phyloP scores from a whole-genome alignment of 2,888 invertebrate genomes.

The Sesia bembeciformis region DNA sequence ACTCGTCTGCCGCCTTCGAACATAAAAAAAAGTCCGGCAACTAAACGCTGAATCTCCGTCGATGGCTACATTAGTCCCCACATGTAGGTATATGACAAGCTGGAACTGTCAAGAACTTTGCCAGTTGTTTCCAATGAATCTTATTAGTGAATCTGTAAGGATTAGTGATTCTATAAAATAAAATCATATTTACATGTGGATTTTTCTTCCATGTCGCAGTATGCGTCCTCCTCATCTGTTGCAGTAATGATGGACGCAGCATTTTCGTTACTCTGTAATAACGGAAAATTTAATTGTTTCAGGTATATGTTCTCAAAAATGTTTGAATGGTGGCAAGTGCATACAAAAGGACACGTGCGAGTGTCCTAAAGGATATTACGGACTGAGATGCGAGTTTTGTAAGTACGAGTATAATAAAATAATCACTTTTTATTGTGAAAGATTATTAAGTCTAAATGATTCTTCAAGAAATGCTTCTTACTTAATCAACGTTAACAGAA shows the following conservation, averaged over 20 bases:
- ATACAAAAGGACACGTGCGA: constrained; percentile 95
- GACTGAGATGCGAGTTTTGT: constrained; percentile 93
- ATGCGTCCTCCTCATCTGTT: constrained; percentile 39
- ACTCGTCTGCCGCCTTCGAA: too few species aligned
- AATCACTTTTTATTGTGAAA: background rate
- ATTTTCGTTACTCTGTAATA: constrained; percentile 24
- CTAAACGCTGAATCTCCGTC: too few species aligned
- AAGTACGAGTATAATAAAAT: constrained; percentile 50
- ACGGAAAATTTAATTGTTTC: constrained; percentile 26
- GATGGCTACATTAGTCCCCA: too few species aligned
- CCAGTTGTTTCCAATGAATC: too few species aligned
- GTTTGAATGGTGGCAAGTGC: constrained; percentile 95
- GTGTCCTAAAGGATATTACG: constrained; percentile 93
- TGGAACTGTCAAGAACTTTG: too few species aligned
- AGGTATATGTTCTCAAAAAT: constrained; percentile 94
- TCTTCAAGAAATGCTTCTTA: too few species aligned
- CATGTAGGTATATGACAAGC: too few species aligned
- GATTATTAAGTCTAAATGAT: too few species aligned
- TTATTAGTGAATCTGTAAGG: too few species aligned
- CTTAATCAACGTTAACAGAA: too few species aligned
- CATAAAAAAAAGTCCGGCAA: too few species aligned
- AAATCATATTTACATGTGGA: constrained; percentile 42
- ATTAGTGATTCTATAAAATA: too few species aligned
- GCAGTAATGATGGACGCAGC: constrained; percentile 26
- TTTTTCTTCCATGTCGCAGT: constrained; percentile 57